Conservation (phyloP, 30 jellyfish, hydroid and myxozoan species). For the Hydractinia echinata region DNA sequence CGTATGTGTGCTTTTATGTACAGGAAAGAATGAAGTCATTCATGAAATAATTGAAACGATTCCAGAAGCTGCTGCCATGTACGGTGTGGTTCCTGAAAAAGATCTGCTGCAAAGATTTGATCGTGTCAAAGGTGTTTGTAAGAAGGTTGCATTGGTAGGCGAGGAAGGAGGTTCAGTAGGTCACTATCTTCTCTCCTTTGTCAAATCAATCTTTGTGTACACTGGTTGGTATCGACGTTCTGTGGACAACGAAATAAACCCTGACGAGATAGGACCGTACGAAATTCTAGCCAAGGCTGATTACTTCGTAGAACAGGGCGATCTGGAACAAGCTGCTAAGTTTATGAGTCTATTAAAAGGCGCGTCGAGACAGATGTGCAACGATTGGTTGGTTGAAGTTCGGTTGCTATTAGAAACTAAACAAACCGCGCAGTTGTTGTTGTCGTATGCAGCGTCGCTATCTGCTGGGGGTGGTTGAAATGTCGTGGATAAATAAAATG, state of each 20-base stretch:
- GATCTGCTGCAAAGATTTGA: conserved; percentile 53
- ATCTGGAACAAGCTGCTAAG: conserved; percentile 76
- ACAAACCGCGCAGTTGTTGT: conserved; percentile 60
- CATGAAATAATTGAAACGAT: conserved; percentile 50
- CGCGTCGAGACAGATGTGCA: conserved; percentile 61
- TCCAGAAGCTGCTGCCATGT: conserved; percentile 66
- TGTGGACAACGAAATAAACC: conserved; percentile 47
- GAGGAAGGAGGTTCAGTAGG: conserved; percentile 63
- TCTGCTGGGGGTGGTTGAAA: conserved; percentile 30
- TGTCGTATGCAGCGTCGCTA: conserved; percentile 69
- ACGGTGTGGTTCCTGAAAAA: conserved; percentile 78
- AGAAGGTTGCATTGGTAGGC: conserved; percentile 84
- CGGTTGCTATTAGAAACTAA: conserved; percentile 76
- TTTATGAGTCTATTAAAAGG: conserved; percentile 79
- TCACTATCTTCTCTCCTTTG: conserved; percentile 52
- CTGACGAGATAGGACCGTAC: conserved; percentile 52
- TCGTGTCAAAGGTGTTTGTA: conserved; percentile 58
- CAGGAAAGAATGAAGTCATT: conserved; percentile 52
- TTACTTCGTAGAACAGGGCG: conserved; percentile 60
- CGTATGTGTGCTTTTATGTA: not conserved
- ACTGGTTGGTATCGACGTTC: conserved; percentile 43
- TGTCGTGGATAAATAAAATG: conserved; percentile 37
- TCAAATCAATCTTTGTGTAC: conserved; percentile 45
- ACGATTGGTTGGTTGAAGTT: conserved; percentile 84
- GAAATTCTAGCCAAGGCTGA: conserved; percentile 89